Base-by-base conservation (phyloP, 2,797 vertebrate genomes). In the Anomalospiza imberbis region DNA sequence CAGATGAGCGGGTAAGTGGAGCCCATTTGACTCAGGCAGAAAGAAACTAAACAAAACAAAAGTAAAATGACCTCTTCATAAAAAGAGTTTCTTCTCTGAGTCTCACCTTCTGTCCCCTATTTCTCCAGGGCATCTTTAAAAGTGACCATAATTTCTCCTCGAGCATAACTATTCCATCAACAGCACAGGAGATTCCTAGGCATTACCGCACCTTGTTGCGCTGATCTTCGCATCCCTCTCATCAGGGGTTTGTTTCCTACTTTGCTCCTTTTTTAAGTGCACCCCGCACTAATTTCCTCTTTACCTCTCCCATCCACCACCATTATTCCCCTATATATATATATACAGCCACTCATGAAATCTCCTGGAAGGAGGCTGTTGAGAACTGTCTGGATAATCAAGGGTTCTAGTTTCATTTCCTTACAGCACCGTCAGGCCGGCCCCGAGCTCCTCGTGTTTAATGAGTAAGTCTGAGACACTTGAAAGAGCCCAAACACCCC, bases 381-480 rank as follows among this genome's bases (percentile, higher is more conserved):
- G 94, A 93, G 91, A 95, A 85, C 91, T 83, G 94, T 94, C 89
- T 91, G 73, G 85, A 90, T 96, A 96, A 95, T 93, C 96, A 95
- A 32, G 32, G 84, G 93, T 70, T 90, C 86, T 70, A 76, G 88
- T 89, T 97, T 93, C 92, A 86, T 95, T 95, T 93, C 94, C 87
- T 96, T 85, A 74, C 68, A 86, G 66, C 58, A 70, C 36, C 53
- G 73, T 55, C 84, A 75, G 67, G 26, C 54, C 10, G 17, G 87
- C 88, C 87, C 89, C 7, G 22, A 96, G 91, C 95, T 94, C 88
- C 92, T 91, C 65, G 83, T 83, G 86, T 94, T 93, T 94, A 97
- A 96, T 57, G 92, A 96, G 89, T 92, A 82, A 7, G 36, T 89
- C 93, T 95, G 82, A 28, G 25, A 76, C 75, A 95, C 95, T 92